Evolutionary conservation across 2,113 vertebrate genomes (phyloP).

Genomic region (Hucho hucho): DNA sequence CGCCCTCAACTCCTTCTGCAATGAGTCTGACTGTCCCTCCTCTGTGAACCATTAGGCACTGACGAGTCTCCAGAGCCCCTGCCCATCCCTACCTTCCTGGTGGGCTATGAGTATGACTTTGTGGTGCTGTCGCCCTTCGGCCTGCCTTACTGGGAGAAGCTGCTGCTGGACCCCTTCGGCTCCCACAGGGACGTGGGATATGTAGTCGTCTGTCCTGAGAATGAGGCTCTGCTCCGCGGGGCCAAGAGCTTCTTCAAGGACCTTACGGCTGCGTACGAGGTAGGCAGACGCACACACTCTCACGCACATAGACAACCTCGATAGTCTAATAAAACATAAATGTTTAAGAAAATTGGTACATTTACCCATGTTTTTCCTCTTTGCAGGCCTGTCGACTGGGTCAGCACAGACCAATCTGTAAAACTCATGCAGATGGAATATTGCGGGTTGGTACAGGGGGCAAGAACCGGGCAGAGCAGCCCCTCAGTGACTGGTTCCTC

Average conservation of each 20-base stretch:
- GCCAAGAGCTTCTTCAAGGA: conserved; percentile 95
- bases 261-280: conserved; percentile 94
- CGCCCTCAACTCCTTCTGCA: no score
- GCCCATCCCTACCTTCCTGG: conserved; percentile 95
- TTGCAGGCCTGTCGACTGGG: conserved; percentile 91
- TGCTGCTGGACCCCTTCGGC: conserved; percentile 95
- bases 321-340: not conserved
- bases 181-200: conserved; percentile 96
- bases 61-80: conserved; percentile 98
- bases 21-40: not conserved
- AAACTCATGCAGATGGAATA: conserved; percentile 86
- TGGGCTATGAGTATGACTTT: conserved; percentile 96
- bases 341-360: not conserved
- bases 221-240: conserved; percentile 88
- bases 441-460: conserved; percentile 87
- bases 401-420: conserved; percentile 94
- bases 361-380: not conserved
- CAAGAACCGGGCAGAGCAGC: conserved; percentile 85
- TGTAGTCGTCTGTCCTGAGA: conserved; percentile 95
- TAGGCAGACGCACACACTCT: conserved; percentile 49
- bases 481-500: conserved; percentile 93
- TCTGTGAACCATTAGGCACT: conserved; percentile 78
- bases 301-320: not conserved
- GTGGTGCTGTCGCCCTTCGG: conserved; percentile 98
- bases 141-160: conserved; percentile 96